phyloP scores from a whole-genome alignment of 2,888 invertebrate genomes.

The Himalopsyche tibetana region DNA sequence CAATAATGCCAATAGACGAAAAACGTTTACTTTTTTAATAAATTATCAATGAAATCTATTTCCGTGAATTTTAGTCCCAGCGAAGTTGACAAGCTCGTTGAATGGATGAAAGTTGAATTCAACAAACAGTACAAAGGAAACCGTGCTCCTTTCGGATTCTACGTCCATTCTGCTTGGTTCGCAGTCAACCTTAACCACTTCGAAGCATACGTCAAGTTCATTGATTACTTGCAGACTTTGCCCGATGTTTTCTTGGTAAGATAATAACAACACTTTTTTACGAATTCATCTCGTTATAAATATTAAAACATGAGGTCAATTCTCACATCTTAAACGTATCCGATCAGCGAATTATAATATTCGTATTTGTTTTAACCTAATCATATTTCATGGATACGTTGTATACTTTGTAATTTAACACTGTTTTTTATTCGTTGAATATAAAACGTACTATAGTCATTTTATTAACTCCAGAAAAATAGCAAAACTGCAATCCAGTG shows the following conservation, averaged over 20 bases:
- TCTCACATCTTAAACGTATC: no score
- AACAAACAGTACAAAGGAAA: conserved; percentile 80
- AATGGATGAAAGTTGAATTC: conserved; percentile 81
- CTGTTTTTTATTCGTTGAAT: no score
- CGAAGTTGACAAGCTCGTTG: conserved; percentile 74
- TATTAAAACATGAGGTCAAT: no score
- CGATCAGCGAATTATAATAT: no score
- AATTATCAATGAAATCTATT: not conserved
- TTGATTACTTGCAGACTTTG: conserved; percentile 75
- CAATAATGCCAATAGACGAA: no score
- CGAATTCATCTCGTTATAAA: not conserved
- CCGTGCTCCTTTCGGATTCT: conserved; percentile 82
- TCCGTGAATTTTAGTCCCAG: conserved; percentile 48
- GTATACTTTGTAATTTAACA: no score
- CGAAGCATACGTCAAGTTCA: conserved; percentile 76
- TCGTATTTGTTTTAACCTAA: no score
- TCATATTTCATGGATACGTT: no score
- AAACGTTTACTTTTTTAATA: no score
- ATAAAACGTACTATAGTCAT: no score
- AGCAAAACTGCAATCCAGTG: no score
- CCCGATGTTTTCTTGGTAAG: conserved; percentile 79
- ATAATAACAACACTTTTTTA: not conserved
- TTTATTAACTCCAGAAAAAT: no score
- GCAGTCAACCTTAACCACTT: conserved; percentile 72
- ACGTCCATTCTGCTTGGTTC: conserved; percentile 82